Evolutionary conservation across 2,888 invertebrate species (phyloP), one percentile per base, ranked within the genome.

Genomic region (Azorinus chamasolen): DNA sequence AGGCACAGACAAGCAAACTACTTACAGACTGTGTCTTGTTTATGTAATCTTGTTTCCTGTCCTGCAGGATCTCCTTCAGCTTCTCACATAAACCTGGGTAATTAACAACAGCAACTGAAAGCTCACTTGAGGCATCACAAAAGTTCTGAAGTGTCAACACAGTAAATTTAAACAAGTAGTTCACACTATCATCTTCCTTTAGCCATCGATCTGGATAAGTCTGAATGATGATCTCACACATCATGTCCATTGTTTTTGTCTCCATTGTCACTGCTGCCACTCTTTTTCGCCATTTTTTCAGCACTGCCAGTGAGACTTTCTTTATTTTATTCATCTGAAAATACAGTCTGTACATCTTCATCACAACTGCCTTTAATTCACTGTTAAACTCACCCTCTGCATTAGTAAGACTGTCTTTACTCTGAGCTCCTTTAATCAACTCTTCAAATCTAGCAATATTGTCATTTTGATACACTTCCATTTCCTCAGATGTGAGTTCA

Each of bases 191-290:
- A 16, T 53, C 63, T 24, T 54, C 69, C 37, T 18, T 27, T 16
- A 3, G 5, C 74, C 74, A 75, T 2, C 69, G 64, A 41, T 43
- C n/a, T 53, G 46, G 57, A 39, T 58, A 53, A 10, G 58, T 69
- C 5, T 59, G 32, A 22, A 27, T 63, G 20, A 58, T n/a, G 20
- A 64, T 48, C 41, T 69, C 69, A 48, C 45, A 64, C 0, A 51
- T 25, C 53, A 75, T 37, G 37, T 69, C 58, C 0, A 64, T 16
- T 20, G 20, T 57, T 20, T 75, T 75, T 27, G 59, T 69, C 37
- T 75, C 69, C 4, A 75, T 45, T 18, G 69, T n/a, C 20, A 75
- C 8, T n/a, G 25, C 14, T 18, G 59, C 59, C 0, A 75, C 27
- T 25, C 37, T 63, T 22, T 25, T 18, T 48, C 74, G 50, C 14